Base-by-base conservation (phyloP, 2,888 invertebrate species). In the Oligia fasciuncula region DNA sequence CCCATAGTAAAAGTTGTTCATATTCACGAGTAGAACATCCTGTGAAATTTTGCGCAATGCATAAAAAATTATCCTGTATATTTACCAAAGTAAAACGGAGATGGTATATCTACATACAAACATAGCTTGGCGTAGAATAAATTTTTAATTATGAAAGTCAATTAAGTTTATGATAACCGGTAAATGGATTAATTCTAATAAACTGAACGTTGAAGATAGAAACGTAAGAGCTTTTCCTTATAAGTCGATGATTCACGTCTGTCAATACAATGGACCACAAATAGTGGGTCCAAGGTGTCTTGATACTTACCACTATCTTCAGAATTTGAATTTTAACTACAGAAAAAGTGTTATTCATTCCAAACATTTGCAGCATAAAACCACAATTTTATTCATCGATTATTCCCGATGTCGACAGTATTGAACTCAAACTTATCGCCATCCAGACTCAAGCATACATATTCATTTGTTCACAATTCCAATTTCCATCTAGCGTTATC, bases 291-390 rank as follows among this genome's bases (percentile, higher is more conserved):
- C 19, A 79, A 68, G 62, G 6, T 70, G 76, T 54, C 51, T 63
- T 19, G 72, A 60, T 75, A 83, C 68, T 66, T 67, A 65, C 49
- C 54, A 62, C 40, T 77, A 81, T 76, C 75, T 79, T 54, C 57
- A 19, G 70, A 74, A 76, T 74, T 76, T 63, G 49, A 74, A 82
- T 79, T 75, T 66, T 60, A 86, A 77, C 35, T 40, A 46, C 68
- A 77, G 54, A 76, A 77, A 74, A 76, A 74, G 13, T 62, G 60
- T 71, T 73, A 73, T 80, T 79, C 73, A 76, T 57, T 66, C 60
- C 68, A 86, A 54, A 79, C 85, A 85, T 89, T 86, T 84, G 86
- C 81, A 85, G 79, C 84, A 89, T 91, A 90, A 91, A 91, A 81
- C 79, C 82, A 83, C 85, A 87, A 86, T 86, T 88, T 91, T 89